A percentile compares a stretch with the other conserved stretches of the same genome.
These are phyloP conservation scores for Panthera tigris DNA, from an alignment of 2,113 vertebrate species.

Conservation along the genomic window DNA sequence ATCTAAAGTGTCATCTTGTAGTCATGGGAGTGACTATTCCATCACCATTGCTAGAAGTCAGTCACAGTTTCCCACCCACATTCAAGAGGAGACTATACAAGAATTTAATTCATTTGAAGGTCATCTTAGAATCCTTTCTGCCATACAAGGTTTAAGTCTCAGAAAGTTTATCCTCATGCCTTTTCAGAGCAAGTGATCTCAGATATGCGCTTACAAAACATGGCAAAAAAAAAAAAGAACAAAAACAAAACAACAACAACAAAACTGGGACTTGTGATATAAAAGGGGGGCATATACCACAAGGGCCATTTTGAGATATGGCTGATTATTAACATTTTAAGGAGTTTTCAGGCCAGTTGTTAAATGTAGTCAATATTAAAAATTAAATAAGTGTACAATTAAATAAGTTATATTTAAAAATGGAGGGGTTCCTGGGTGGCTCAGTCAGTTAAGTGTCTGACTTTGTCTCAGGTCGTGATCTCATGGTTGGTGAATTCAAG, in stretches of 20 bases:
- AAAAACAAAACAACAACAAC: not conserved
- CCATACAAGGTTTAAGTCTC: not conserved
- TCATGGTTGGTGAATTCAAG: no score
- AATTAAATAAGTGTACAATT: not conserved
- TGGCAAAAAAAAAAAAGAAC: not conserved
- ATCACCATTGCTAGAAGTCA: not conserved
- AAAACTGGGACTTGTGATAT: not conserved
- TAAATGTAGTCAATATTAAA: not conserved
- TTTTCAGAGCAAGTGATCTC: not conserved
- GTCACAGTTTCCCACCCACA: not conserved
- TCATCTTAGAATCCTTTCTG: not conserved
- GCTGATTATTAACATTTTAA: not conserved
- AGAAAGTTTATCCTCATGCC: not conserved
- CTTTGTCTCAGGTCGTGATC: no score
- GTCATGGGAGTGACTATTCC: not conserved
- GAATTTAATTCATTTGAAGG: not conserved
- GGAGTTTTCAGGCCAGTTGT: not conserved
- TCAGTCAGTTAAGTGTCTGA: no score
- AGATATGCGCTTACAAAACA: not conserved
- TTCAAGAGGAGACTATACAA: not conserved
- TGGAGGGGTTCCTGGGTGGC: not conserved
- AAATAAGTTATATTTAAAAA: not conserved
- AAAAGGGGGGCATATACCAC: not conserved
- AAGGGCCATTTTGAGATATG: not conserved
- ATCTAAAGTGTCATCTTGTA: not conserved